Percentiles rank a stretch among this genome's conserved stretches.
These are phyloP conservation scores for Marisa cornuarietis DNA, from an alignment of 1,140 invertebrate species.

Conservation along the genomic window DNA sequence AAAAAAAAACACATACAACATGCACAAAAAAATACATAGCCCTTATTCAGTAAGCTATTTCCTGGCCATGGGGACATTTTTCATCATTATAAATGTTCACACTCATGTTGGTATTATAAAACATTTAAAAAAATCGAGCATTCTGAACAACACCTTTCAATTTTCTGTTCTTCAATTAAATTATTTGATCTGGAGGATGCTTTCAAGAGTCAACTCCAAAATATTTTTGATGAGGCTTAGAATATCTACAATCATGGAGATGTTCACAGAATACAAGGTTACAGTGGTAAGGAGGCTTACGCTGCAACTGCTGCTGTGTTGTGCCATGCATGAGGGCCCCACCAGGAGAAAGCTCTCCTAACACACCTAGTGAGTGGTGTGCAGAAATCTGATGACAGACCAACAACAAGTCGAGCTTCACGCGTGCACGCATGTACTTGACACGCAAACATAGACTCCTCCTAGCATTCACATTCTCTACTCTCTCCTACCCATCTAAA, in stretches of 20 bases:
- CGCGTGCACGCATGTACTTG: background rate
- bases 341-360: slow-evolving; percentile 92
- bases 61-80: no score
- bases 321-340: slow-evolving; percentile 87
- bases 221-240: background rate
- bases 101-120: no score
- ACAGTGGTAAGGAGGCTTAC: slow-evolving; percentile 70
- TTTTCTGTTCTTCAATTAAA: no score
- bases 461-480: background rate
- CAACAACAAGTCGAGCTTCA: slow-evolving; percentile 12
- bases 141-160: no score
- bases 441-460: background rate
- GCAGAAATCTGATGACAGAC: slow-evolving; percentile 41
- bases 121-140: no score
- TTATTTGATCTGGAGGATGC: no score
- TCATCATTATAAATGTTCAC: no score
- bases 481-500: no score
- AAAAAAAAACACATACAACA: no score
- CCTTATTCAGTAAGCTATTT: no score
- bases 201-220: no score
- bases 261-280: background rate
- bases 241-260: background rate
- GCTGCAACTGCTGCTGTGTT: slow-evolving; percentile 76
- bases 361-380: slow-evolving; percentile 76
- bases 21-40: no score